These are phyloP conservation scores for Hydropsyche tenuis DNA, from an alignment of 1,140 invertebrate species.

Conservation along the genomic window DNA sequence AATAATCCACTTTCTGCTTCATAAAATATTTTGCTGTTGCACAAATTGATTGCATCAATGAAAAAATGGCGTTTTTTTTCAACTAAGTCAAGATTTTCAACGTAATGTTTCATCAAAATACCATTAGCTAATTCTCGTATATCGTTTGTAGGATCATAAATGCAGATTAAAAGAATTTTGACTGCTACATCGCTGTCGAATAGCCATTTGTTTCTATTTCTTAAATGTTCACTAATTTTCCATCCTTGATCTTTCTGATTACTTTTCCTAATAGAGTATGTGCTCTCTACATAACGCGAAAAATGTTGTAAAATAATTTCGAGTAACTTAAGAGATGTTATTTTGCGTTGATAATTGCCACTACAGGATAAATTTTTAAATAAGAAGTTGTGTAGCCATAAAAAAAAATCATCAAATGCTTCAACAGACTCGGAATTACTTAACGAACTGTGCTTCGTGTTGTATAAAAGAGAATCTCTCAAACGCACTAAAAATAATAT, in stretches of 20 bases:
- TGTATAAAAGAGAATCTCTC: constrained; percentile 38
- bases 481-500: constrained; percentile 52
- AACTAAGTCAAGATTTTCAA: constrained; percentile 19
- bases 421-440: background rate
- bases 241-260: constrained; percentile 33
- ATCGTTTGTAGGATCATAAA: constrained; percentile 42
- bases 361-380: constrained; percentile 52
- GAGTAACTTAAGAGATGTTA: constrained; percentile 54
- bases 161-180: constrained; percentile 29
- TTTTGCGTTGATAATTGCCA: constrained; percentile 62
- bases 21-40: constrained; percentile 45
- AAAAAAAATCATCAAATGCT: constrained; percentile 41
- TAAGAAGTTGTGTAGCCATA: constrained; percentile 53
- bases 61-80: constrained; percentile 43
- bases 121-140: constrained; percentile 35
- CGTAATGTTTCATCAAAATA: constrained; percentile 42
- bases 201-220: constrained; percentile 36
- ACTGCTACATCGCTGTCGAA: constrained; percentile 30
- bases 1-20: constrained; percentile 45
- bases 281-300: constrained; percentile 50
- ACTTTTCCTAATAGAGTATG: constrained; percentile 41
- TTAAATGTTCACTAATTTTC: constrained; percentile 36
- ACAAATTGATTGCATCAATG: constrained; percentile 33
- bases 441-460: background rate
- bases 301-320: constrained; percentile 52